Evolutionary conservation across 2,113 vertebrate genomes (phyloP), one percentile per base, ranked within the genome.

Genomic region (Salvator merianae): DNA sequence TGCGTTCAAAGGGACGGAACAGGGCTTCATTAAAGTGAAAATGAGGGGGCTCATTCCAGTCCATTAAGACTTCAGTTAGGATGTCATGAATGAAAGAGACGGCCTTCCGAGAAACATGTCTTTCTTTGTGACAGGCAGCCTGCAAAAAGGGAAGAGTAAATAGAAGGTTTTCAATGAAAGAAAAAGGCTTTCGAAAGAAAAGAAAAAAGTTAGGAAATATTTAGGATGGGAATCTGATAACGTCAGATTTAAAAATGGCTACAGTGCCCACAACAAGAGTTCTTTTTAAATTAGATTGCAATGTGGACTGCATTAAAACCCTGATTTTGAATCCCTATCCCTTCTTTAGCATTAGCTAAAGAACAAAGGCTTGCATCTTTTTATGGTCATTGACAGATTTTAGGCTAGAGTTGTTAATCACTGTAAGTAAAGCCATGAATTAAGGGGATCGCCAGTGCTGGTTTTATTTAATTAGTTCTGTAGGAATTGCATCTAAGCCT

Each of bases 1-100:
- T 98, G 65, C 97, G 98, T 89, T 99, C 98, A 2, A 99, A 98
- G 6, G 99, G 98, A 5, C 98, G 96, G 95, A 99, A 99, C 50
- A 99, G 96, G 0, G 98, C 97, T 94, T 99, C 98, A 0, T 98
- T 99, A 43, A 99, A 99, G 94, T 98, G 98, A 82, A 99, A 99
- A 92, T 99, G 97, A 0, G 98, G 96, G 0, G 96, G 97, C 92
- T 99, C 99, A 0, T 94, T 97, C 98, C 98, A 99, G 95, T 97
- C 97, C 0, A 93, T 97, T 93, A 99, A 95, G 36, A 99, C 97
- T 94, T 99, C 98, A 0, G 97, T 98, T 87, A 99, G 97, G 14
- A 99, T 98, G 1, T 99, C 98, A 1, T 99, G 99, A 95, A 99
- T 97, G 93, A 99, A 99, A 50, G 98, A 98, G 5, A 99, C 98